These are phyloP conservation scores for Brachypalpus laphriformis DNA, from an alignment of 2,888 invertebrate genomes.

Conservation along the genomic window DNA sequence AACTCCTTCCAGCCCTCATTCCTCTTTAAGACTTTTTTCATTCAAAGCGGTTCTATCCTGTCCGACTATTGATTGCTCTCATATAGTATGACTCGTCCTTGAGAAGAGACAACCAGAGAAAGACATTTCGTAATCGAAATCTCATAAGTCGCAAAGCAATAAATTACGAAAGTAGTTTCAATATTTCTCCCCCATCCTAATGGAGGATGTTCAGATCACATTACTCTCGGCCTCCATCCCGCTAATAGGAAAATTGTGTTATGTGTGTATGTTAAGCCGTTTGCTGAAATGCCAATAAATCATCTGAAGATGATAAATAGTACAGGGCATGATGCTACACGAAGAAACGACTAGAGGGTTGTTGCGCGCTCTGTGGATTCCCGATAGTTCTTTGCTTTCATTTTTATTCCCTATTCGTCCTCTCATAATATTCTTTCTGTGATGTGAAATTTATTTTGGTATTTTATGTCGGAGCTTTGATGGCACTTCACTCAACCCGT, in stretches of 20 bases:
- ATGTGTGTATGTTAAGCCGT: constrained; percentile 46
- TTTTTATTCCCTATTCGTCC: constrained; percentile 4
- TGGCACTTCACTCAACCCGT: constrained; percentile 35
- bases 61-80: constrained; percentile 9
- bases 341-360: constrained; percentile 1
- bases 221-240: constrained; percentile 16
- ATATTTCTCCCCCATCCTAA: constrained; percentile 21
- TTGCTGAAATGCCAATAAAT: constrained; percentile 69
- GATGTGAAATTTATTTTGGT: constrained; percentile 42
- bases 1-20: background rate
- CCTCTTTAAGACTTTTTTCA: background rate
- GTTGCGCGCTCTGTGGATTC: constrained; percentile 33
- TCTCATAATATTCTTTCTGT: background rate
- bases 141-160: constrained; percentile 57
- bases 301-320: constrained; percentile 68
- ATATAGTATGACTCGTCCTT: background rate
- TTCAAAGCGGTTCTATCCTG: background rate
- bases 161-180: constrained; percentile 55
- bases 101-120: background rate
- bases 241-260: constrained; percentile 67
- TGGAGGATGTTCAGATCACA: constrained; percentile 25
- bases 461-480: constrained; percentile 44
- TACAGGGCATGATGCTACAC: constrained; percentile 29
- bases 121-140: constrained; percentile 58
- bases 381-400: constrained; percentile 7